Base-by-base conservation (phyloP, 1,140 invertebrate species). In the Phenacoccus solenopsis region DNA sequence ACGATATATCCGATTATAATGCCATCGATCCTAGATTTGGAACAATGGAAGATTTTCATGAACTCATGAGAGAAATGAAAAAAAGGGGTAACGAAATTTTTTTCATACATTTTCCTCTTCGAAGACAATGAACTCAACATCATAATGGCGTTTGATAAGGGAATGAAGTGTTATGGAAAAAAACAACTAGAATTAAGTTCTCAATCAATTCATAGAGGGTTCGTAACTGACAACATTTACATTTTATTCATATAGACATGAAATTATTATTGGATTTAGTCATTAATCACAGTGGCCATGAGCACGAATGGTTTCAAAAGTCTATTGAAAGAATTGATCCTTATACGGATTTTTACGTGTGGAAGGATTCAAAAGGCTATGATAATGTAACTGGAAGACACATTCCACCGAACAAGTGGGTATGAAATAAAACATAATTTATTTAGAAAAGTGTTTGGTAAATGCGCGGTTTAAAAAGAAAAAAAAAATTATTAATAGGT, bases 261-360 rank as follows among this genome's bases (percentile, higher is more conserved):
- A 90, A 88, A 78, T 76, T 94, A 1, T 80, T 95, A 16, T 76
- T 94, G 77, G 92, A 95, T 76, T 87, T 94, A 75, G 87, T 94
- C 16, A 91, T 91, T 1, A 94, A 94, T 79, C 90, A 94, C 77
- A 88, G 88, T 0, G 90, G 89, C 73, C 84, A 90, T 75, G 76
- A 89, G 70, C 88, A 90, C 73, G 79, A 84, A 67, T 94, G 91
- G 91, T 94, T 94, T 75, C 69, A 79, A 20, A 82, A 85, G 69
- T 92, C 90, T 0, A 77, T 80, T 0, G 77, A 81, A 16, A 80
- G 78, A 68, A 80, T 82, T 22, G 79, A 82, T 7, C 81, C 82
- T 3, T 92, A 87, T 69, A 82, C 78, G 21, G 85, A 93, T 73
- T 94, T 86, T 78, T 94, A 91, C 74, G 78, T 92, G 32, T 94